These are phyloP conservation scores for Metopolophium dirhodum DNA, from an alignment of 1,140 invertebrate genomes.

Conservation along the genomic window DNA sequence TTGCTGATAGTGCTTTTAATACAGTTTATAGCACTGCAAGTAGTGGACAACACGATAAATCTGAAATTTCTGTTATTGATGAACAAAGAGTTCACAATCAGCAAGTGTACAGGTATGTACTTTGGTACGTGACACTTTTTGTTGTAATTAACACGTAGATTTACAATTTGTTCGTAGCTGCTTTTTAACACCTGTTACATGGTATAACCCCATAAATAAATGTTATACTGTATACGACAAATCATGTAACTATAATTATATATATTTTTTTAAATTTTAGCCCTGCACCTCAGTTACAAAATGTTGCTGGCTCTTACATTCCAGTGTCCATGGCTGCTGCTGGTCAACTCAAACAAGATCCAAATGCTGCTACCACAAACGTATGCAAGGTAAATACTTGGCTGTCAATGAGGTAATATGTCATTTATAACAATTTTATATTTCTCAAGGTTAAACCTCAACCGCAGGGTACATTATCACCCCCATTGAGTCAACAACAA, in stretches of 20 bases:
- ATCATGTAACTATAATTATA: neutral
- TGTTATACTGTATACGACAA: neutral
- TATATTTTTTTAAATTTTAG: constrained; percentile 17
- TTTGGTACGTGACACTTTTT: constrained; percentile 56
- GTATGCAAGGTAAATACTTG: constrained; percentile 55
- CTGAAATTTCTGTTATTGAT: constrained; percentile 51
- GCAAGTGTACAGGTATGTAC: constrained; percentile 57
- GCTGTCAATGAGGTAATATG: constrained; percentile 24
- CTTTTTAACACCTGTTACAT: constrained; percentile 9
- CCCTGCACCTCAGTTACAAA: constrained; percentile 49
- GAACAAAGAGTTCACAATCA: constrained; percentile 56
- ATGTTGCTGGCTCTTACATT: constrained; percentile 51
- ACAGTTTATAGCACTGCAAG: constrained; percentile 49
- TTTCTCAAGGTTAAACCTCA: constrained; percentile 57
- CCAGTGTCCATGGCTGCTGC: constrained; percentile 50
- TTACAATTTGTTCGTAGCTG: constrained; percentile 30
- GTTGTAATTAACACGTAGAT: constrained; percentile 51
- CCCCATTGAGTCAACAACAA: constrained; percentile 48
- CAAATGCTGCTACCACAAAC: constrained; percentile 54
- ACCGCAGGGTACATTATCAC: constrained; percentile 54
- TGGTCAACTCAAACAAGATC: constrained; percentile 53
- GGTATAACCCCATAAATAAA: constrained; percentile 3
- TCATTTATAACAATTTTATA: constrained; percentile 54
- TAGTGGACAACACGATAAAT: constrained; percentile 51
- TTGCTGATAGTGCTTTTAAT: constrained; percentile 47